phyloP scores from a whole-genome alignment of 2,888 invertebrate species.

The Tenthredo mesomela region DNA sequence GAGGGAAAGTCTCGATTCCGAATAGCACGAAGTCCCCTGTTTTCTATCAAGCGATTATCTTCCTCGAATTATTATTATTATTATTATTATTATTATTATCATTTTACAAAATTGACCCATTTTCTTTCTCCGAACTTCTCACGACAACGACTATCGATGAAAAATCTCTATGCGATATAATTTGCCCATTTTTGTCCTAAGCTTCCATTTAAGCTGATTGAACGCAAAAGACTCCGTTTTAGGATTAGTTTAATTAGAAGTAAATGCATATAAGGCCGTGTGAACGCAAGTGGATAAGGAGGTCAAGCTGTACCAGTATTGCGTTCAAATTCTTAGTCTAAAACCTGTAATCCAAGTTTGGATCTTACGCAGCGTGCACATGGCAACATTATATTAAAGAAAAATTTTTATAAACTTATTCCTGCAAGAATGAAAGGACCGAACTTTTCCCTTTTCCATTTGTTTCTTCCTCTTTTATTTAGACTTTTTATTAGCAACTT shows the following conservation, averaged over 20 bases:
- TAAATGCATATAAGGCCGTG: neutral
- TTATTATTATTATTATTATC: neutral
- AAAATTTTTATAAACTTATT: neutral
- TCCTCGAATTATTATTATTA: neutral
- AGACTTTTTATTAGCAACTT: slow-evolving; percentile 6
- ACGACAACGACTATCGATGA: neutral
- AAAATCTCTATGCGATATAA: neutral
- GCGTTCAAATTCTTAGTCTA: neutral
- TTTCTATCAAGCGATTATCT: neutral
- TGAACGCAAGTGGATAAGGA: slow-evolving; percentile 11
- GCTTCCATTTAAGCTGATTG: neutral
- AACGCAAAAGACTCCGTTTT: neutral
- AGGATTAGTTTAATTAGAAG: neutral
- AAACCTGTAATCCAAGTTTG: neutral
- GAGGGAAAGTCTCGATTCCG: neutral
- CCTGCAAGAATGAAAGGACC: neutral
- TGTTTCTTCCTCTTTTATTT: neutral
- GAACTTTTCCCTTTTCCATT: neutral
- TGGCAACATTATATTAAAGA: neutral
- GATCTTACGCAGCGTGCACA: neutral
- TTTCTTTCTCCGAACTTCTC: neutral
- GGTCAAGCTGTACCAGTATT: neutral
- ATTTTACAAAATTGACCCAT: neutral
- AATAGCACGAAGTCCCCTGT: neutral
- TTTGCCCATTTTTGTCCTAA: neutral